phyloP scores from a whole-genome alignment of 2,888 invertebrate genomes.

The Pammene fasciana region DNA sequence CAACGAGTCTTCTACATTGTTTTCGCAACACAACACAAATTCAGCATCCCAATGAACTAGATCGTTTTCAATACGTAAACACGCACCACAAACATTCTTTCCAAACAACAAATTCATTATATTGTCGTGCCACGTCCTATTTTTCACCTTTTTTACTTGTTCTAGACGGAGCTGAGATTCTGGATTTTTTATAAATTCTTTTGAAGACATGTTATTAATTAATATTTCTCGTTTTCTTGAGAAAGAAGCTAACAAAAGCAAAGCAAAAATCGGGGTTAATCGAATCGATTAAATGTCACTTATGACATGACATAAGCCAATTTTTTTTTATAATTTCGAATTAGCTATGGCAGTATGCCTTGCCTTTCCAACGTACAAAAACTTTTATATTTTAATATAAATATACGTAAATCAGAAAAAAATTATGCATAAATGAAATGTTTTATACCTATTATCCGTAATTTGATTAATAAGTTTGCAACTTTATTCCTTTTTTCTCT shows the following conservation, averaged over 20 bases:
- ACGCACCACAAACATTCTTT: constrained; percentile 30
- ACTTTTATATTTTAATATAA: neutral
- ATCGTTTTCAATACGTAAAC: constrained; percentile 22
- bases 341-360: neutral
- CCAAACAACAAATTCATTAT: constrained; percentile 35
- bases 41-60: constrained; percentile 26
- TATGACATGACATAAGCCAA: constrained; percentile 7
- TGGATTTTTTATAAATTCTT: constrained; percentile 5
- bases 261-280: constrained; percentile 10
- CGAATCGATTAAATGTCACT: constrained; percentile 29
- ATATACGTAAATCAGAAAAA: no score
- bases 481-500: no score
- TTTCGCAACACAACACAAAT: constrained; percentile 13
- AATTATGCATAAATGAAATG: no score
- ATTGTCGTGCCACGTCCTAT: constrained; percentile 29
- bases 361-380: neutral
- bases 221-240: neutral
- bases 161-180: constrained; percentile 5
- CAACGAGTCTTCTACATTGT: constrained; percentile 15
- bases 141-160: neutral
- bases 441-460: no score
- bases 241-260: neutral
- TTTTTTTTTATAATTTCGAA: no score
- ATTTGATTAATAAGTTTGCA: no score
- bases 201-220: constrained; percentile 1